These are phyloP conservation scores for Pemphredon lugubris DNA, from an alignment of 2,888 invertebrate species.

Conservation along the genomic window DNA sequence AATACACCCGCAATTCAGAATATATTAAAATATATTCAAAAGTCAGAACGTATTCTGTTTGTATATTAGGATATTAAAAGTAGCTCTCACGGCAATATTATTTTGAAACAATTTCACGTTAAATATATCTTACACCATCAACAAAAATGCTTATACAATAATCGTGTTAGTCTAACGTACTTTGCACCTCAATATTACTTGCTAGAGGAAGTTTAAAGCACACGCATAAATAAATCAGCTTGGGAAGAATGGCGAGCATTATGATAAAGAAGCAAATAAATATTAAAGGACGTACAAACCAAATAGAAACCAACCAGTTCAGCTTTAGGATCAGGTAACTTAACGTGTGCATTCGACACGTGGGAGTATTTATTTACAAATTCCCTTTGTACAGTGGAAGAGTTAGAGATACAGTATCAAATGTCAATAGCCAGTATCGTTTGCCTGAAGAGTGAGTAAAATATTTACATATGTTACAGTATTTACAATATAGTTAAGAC, in stretches of 20 bases:
- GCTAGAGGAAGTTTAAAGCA: slow-evolving; percentile 23
- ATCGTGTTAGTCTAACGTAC: slow-evolving; percentile 28
- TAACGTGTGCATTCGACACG: slow-evolving; percentile 12
- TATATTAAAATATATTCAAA: no score
- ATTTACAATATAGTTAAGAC: slow-evolving; percentile 38
- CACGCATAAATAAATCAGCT: slow-evolving; percentile 3
- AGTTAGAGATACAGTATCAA: slow-evolving; percentile 24
- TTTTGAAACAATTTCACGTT: no score
- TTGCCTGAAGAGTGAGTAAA: slow-evolving; percentile 15
- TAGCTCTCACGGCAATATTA: no score
- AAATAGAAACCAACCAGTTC: slow-evolving; percentile 11
- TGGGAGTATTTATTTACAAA: slow-evolving; percentile 44
- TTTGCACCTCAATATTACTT: slow-evolving; percentile 9
- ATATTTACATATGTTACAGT: slow-evolving; percentile 44
- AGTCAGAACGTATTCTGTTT: no score
- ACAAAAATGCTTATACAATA: slow-evolving; percentile 8
- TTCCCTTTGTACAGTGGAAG: slow-evolving; percentile 25
- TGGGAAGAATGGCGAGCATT: slow-evolving; percentile 1
- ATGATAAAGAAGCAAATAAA: slow-evolving; percentile 4
- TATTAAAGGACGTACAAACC: slow-evolving; percentile 14
- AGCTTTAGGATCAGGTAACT: slow-evolving; percentile 15
- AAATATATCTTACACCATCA: no score
- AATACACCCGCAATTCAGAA: no score
- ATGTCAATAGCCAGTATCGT: slow-evolving; percentile 5
- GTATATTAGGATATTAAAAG: no score